Base-by-base conservation (phyloP, 2,888 invertebrate genomes). In the Teinopalpus imperialis region DNA sequence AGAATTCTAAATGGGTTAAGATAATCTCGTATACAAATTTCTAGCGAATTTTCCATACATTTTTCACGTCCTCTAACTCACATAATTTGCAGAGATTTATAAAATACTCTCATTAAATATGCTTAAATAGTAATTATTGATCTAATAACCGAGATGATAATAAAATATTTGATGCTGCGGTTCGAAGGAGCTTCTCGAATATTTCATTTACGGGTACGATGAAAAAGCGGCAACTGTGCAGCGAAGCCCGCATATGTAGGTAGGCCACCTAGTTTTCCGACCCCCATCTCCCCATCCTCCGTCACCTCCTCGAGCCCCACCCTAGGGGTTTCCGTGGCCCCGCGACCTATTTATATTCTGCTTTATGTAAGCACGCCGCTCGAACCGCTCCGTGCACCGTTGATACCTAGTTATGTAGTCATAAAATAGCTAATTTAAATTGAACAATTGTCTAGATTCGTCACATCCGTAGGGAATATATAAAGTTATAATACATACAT, bases 261-360 rank as follows among this genome's bases (percentile, higher is more conserved):
- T 61, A 79, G 79, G 81, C 61, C 79, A 82, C 81, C 81, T 73
- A 77, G 71, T 80, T 78, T 55, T 50, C 34, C 40, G 43, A 50
- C 48, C 37, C 51, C 39, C 47, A 37, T 27, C 53, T 43, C 54
- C 52, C 21, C 27, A 21, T 4, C 36, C 45, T 29, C 20, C 7
- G 7, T n/a, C 13, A 8, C 5, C 18, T 42, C 53, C 52, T 49
- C 24, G 43, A 51, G 51, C 48, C 54, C 54, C 35, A 44, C 51
- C 58, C 50, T 43, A 49, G 42, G 50, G 62, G 57, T 55, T 52
- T 53, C 53, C 54, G 56, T 58, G 63, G 60, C 63, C 66, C 56
- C 61, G 62, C 66, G 81, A 81, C 83, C 82, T 73, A 81, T 74
- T 71, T 81, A 68, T 68, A 74, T 73, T 63, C 65, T 65, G 59